These are phyloP conservation scores for Hypena proboscidalis DNA, from an alignment of 2,888 invertebrate genomes.

Conservation along the genomic window DNA sequence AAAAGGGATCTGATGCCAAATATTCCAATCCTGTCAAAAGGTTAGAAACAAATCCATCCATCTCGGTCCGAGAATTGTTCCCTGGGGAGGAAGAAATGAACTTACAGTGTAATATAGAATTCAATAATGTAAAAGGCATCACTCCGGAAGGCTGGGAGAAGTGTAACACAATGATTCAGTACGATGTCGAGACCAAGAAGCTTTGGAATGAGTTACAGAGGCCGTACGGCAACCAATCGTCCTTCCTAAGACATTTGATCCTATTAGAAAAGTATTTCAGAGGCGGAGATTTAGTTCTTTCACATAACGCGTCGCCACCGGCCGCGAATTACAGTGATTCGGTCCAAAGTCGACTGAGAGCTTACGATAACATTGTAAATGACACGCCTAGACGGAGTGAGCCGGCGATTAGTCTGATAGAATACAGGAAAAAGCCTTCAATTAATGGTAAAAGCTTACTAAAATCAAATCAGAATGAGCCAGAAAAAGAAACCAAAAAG, in stretches of 20 bases:
- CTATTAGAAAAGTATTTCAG: slow-evolving; percentile 93
- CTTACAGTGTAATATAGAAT: slow-evolving; percentile 90
- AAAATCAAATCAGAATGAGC: slow-evolving; percentile 66
- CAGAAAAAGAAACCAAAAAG: slow-evolving; percentile 63
- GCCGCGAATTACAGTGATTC: slow-evolving; percentile 92
- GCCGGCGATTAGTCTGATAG: slow-evolving; percentile 69
- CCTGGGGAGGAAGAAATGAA: slow-evolving; percentile 94
- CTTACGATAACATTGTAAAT: slow-evolving; percentile 88
- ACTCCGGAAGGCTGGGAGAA: slow-evolving; percentile 95
- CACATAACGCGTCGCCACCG: slow-evolving; percentile 89
- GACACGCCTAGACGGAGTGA: slow-evolving; percentile 64
- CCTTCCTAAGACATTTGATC: slow-evolving; percentile 92
- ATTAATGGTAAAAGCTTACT: slow-evolving; percentile 77
- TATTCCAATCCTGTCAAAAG: slow-evolving; percentile 87
- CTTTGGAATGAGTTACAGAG: slow-evolving; percentile 93
- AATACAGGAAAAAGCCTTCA: slow-evolving; percentile 75
- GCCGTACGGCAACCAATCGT: slow-evolving; percentile 95
- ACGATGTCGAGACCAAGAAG: slow-evolving; percentile 91
- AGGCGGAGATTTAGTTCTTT: slow-evolving; percentile 90
- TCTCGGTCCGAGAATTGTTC: slow-evolving; percentile 92
- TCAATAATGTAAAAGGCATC: slow-evolving; percentile 88
- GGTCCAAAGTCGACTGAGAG: slow-evolving; percentile 90
- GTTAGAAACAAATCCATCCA: slow-evolving; percentile 92
- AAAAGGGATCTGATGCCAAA: slow-evolving; percentile 70
- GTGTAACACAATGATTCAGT: slow-evolving; percentile 91